Conservation (phyloP, 2,888 invertebrate genomes). For the Chrysodeixis includens region DNA sequence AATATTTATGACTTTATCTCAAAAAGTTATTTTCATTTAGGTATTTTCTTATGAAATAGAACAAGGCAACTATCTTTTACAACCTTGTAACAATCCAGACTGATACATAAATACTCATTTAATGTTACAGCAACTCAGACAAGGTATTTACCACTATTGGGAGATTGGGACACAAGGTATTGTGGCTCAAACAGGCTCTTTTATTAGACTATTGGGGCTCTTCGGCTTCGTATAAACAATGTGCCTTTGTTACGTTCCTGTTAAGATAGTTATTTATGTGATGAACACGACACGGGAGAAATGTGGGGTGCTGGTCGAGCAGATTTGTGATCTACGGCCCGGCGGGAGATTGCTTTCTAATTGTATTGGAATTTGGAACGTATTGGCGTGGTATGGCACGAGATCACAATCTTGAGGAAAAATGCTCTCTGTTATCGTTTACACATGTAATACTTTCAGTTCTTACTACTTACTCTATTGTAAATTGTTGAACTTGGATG, state of each 20-base stretch:
- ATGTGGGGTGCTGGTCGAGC: constrained; percentile 37
- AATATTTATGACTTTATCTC: not conserved
- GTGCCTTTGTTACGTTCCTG: constrained; percentile 59
- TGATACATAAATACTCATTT: constrained; percentile 50
- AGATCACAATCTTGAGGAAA: not conserved
- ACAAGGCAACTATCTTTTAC: constrained; percentile 19
- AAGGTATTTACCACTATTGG: constrained; percentile 54
- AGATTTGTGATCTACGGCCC: constrained; percentile 46
- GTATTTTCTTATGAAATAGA: constrained; percentile 30
- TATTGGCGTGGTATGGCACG: not conserved
- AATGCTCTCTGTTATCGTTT: not conserved
- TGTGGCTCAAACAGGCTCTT: constrained; percentile 65
- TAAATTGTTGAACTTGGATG: too few relatives aligned
- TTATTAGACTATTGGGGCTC: constrained; percentile 70
- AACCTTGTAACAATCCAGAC: constrained; percentile 34
- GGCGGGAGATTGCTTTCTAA: constrained; percentile 45
- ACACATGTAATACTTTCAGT: not conserved
- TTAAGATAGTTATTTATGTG: constrained; percentile 63
- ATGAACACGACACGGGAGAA: constrained; percentile 53
- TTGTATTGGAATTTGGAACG: constrained; percentile 34
- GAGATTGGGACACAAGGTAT: constrained; percentile 37
- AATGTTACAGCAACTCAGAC: constrained; percentile 29
- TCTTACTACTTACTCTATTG: not conserved
- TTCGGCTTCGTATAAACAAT: constrained; percentile 60
- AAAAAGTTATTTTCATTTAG: not conserved